Evolutionary conservation across 2,888 invertebrate species (phyloP), one percentile per base, ranked within the genome.

Genomic region (Lottia scabra): DNA sequence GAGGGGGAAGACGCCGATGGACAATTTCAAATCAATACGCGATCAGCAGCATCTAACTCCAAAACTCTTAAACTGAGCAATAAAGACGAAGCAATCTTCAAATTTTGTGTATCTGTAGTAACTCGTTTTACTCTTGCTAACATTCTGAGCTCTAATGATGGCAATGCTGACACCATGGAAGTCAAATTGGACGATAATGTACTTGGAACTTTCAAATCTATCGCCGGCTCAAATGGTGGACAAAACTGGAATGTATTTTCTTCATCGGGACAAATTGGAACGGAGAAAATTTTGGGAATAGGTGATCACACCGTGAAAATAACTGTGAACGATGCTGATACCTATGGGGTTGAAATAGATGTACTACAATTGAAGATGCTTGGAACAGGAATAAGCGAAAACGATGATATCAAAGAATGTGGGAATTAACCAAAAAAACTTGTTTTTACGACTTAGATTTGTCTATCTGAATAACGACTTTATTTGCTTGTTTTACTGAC

Each of bases 301-400:
- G 81, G 80, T 6, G 45, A 75, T 12, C 80, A 81, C 45, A 75
- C 67, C 2, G 27, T 83, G 8, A 73, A 67, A 1, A 26, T 83
- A 1, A 65, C 63, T 10, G 74, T 80, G n/a, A n/a, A n/a, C n/a
- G n/a, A 71, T 6, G 45, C 79, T 0, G 81, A 56, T 56, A 23
- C 10, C 56, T 56, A 80, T 73, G 26, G 80, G 12, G 77, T 83
- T 10, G 81, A 81, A 4, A 68, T 83, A n/a, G 83, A 83, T 68
- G 38, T 38, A 1, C 38, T 38, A 38, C 8, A 38, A 38, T 38
- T 38, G 5, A 8, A 10, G 5, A 38, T 38, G 38, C 38, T 38
- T 38, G 38, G 38, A 38, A 38, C 38, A 38, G 38, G 8, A 6
- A 38, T 38, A 38, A 38, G 10, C 38, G 5, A 10, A 38, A 38